Evolutionary conservation across 2,797 vertebrate genomes (phyloP), one percentile per base, ranked within the genome.

Genomic region (Platalea minor): DNA sequence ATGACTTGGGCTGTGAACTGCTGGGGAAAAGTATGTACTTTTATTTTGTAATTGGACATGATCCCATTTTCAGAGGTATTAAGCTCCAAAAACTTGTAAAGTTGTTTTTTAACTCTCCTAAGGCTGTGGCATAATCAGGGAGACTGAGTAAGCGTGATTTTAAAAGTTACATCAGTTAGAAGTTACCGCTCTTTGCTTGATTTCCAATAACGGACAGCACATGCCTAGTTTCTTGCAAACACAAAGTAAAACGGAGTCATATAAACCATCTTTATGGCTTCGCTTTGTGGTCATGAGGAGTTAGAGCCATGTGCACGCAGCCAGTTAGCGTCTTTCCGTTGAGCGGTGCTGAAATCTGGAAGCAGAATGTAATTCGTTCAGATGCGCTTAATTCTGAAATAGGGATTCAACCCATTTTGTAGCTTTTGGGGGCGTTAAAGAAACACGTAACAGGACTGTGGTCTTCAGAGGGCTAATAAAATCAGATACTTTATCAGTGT

Each of bases 41-140:
- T 51, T 64, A 8, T 70, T 31, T n/a, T 0, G 0, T 43, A 43
- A 43, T 35, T 20, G 25, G 80, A 43, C 39, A 26, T 0, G 0
- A 64, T 82, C 26, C 39, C 24, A 6, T 48, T 84, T 78, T 28
- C 41, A 75, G 57, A 64, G 78, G n/a, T 63, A 51, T 45, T n/a
- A 70, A 48, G n/a, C 45, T 64, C 65, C 54, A 68, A 69, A 81
- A 79, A 28, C 0, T 2, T n/a, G 31, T 69, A 5, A 89, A 89
- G 39, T 39, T 91, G 51, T 1, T 24, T 78, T 91, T 94, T 82
- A 61, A 51, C 5, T 13, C 51, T 76, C 26, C 3, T 3, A 8
- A 87, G 45, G 46, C 61, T 61, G 33, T 35, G 51, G n/a, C 19
- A 43, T 53, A n/a, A 82, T 79, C 87, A 35, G 24, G 19, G 75